Percentiles rank a stretch among this genome's conserved stretches.
Evolutionary conservation across 2,888 invertebrate species (phyloP).

Genomic region (Cosmopolites sordidus): DNA sequence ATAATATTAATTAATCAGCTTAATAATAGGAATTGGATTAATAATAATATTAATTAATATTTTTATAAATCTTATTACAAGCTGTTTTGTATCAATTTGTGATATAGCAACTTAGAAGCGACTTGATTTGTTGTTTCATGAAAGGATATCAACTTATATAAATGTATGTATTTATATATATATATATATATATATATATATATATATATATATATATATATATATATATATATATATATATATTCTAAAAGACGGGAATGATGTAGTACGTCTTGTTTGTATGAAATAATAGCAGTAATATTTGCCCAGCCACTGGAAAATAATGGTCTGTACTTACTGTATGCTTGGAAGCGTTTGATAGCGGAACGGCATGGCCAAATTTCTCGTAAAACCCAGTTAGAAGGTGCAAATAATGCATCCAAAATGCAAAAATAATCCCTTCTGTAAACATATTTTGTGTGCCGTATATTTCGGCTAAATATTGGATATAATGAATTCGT

Average conservation of each 20-base stretch:
- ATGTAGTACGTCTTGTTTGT: not conserved
- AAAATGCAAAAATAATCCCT: conserved; percentile 16
- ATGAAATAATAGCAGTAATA: conserved; percentile 22
- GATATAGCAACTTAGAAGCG: too few relatives aligned
- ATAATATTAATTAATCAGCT: too few relatives aligned
- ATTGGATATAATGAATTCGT: conserved; percentile 16
- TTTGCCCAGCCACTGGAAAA: conserved; percentile 25
- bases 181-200: too few relatives aligned
- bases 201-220: too few relatives aligned
- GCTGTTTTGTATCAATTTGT: too few relatives aligned
- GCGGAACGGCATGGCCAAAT: conserved; percentile 18
- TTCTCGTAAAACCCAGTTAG: conserved; percentile 18
- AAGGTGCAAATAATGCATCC: conserved; percentile 16
- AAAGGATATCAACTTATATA: too few relatives aligned
- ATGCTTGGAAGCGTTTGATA: conserved; percentile 15
- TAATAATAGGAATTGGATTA: too few relatives aligned
- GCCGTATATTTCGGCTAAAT: conserved; percentile 7
- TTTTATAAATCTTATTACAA: too few relatives aligned
- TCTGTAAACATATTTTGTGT: not conserved
- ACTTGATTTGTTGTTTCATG: too few relatives aligned
- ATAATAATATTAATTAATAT: too few relatives aligned
- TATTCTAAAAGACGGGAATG: not conserved
- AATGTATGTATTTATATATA: too few relatives aligned
- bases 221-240: not conserved
- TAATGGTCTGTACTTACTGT: conserved; percentile 16